A percentile compares a stretch with the other conserved stretches of the same genome.
phyloP scores from a whole-genome alignment of 2,797 vertebrate genomes.

The Glossophaga mutica region DNA sequence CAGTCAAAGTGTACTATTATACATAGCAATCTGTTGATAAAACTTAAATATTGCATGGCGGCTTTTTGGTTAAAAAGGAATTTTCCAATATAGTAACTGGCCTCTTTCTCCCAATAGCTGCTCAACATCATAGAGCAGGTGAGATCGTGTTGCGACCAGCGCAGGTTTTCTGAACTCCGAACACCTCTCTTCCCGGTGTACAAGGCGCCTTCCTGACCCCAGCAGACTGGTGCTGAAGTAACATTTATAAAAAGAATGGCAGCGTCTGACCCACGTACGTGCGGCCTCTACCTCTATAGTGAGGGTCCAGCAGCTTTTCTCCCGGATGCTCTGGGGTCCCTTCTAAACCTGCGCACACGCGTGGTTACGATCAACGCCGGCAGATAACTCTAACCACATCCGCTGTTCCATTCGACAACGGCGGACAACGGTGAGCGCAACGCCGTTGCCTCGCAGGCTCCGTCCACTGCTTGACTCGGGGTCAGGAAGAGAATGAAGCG shows the following conservation, averaged over 20 bases:
- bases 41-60: not conserved
- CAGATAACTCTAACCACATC: not conserved
- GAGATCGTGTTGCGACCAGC: not conserved
- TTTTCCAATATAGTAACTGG: not conserved
- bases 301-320: not conserved
- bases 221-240: not conserved
- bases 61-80: not conserved
- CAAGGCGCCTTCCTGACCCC: not conserved
- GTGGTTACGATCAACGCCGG: not conserved
- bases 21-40: not conserved
- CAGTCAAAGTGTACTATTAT: not conserved
- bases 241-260: not conserved
- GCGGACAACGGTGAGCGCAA: not conserved
- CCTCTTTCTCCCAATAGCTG: not conserved
- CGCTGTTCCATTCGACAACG: not conserved
- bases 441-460: not conserved
- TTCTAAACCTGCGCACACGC: not conserved
- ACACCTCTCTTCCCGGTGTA: not conserved
- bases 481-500: conserved; percentile 13
- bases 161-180: not conserved
- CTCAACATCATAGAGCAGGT: not conserved
- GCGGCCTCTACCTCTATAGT: not conserved
- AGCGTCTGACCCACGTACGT: not conserved
- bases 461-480: not conserved
- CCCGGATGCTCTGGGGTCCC: not conserved